These are phyloP conservation scores for Adelognathus sp. DNA, from an alignment of 2,888 invertebrate genomes.

Conservation along the genomic window DNA sequence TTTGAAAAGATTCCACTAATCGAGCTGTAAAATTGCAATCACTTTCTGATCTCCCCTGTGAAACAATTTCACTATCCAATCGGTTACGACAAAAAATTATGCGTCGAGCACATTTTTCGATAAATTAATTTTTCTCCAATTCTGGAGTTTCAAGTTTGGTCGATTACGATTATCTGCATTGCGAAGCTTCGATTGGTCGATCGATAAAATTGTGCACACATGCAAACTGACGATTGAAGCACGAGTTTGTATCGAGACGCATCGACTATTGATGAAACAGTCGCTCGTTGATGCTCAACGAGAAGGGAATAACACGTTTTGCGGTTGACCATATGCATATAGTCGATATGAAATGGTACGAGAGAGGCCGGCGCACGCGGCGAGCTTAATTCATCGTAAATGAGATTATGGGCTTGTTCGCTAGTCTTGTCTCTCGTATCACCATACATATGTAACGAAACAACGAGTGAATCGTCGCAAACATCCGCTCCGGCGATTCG, in stretches of 20 bases:
- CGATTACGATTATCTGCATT: neutral
- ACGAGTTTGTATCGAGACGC: neutral
- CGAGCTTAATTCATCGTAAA: conserved; percentile 55
- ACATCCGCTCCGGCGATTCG: conserved; percentile 59
- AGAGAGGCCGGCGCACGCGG: conserved; percentile 14
- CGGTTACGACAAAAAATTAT: no score
- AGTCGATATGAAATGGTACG: conserved; percentile 5
- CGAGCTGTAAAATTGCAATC: no score
- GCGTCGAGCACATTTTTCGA: no score
- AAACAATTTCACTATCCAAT: no score
- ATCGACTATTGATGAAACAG: conserved; percentile 8
- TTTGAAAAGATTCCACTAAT: no score
- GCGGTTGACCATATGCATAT: conserved; percentile 41
- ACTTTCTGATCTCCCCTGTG: no score
- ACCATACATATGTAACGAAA: conserved; percentile 16
- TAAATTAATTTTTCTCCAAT: neutral
- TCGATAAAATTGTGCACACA: neutral
- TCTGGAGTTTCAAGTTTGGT: no score
- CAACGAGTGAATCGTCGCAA: conserved; percentile 54
- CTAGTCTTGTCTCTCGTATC: conserved; percentile 41
- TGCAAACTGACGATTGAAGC: conserved; percentile 22
- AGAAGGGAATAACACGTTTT: conserved; percentile 45
- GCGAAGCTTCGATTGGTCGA: conserved; percentile 4
- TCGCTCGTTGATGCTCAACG: conserved; percentile 20
- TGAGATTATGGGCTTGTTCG: conserved; percentile 50